phyloP scores from a whole-genome alignment of 2,888 invertebrate species.

The Deroplatys truncata region DNA sequence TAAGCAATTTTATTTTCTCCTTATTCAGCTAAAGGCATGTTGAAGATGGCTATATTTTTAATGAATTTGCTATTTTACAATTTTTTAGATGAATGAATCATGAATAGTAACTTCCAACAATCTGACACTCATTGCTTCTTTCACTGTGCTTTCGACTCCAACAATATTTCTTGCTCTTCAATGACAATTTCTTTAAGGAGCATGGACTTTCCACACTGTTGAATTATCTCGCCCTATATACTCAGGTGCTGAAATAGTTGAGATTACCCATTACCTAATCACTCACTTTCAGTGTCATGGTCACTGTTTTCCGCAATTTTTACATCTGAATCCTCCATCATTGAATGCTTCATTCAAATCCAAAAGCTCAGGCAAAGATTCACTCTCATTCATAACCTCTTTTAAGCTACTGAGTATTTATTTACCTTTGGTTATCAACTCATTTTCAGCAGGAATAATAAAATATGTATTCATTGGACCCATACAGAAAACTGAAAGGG shows the following conservation, averaged over 20 bases:
- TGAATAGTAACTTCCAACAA: no score
- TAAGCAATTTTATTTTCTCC: not conserved
- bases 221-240: not conserved
- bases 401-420: not conserved
- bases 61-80: not conserved
- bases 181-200: not conserved
- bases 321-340: not conserved
- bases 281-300: not conserved
- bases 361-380: not conserved
- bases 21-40: not conserved
- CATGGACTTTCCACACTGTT: not conserved
- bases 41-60: not conserved
- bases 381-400: not conserved
- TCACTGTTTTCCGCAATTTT: not conserved
- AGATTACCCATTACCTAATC: not conserved
- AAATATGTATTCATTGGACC: not conserved
- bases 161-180: not conserved
- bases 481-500: not conserved
- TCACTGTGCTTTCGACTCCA: not conserved
- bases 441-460: not conserved
- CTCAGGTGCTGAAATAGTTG: not conserved
- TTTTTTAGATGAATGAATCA: no score
- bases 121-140: not conserved
- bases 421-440: not conserved
- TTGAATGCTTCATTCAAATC: not conserved